phyloP scores from a whole-genome alignment of 30 jellyfish, hydroid and myxozoan genomes.

The Phacellophora camtschatica region DNA sequence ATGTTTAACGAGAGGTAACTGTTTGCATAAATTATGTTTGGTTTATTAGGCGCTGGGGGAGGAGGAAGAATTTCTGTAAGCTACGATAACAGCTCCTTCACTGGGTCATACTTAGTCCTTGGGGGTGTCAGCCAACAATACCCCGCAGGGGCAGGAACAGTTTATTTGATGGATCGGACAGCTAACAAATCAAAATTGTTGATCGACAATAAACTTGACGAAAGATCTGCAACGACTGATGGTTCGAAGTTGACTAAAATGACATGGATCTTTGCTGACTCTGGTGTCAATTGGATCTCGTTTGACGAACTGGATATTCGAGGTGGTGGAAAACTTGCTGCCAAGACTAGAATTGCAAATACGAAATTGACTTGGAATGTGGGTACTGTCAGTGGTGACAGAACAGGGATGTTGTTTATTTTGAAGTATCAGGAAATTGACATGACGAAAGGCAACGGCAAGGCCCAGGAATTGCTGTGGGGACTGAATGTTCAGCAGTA shows the following conservation, averaged over 20 bases:
- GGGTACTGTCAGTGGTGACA: slow-evolving; percentile 57
- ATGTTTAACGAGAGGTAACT: too few relatives aligned
- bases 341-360: slow-evolving; percentile 20
- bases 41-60: slow-evolving; percentile 57
- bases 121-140: slow-evolving; percentile 43
- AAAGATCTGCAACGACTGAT: slow-evolving; percentile 1
- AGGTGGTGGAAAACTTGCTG: slow-evolving; percentile 70
- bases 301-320: slow-evolving; percentile 55
- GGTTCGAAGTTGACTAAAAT: slow-evolving; percentile 35
- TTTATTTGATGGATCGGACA: slow-evolving; percentile 22
- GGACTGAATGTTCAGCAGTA: slow-evolving; percentile 50
- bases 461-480: slow-evolving; percentile 46
- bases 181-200: slow-evolving; percentile 34
- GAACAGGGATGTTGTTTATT: slow-evolving; percentile 63
- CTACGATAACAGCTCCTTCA: slow-evolving; percentile 36
- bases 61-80: slow-evolving; percentile 61
- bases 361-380: slow-evolving; percentile 47
- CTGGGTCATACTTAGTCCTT: slow-evolving; percentile 41
- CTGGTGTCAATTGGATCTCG: slow-evolving; percentile 6
- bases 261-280: slow-evolving; percentile 64
- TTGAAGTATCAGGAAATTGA: slow-evolving; percentile 50
- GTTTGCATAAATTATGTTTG: neutral
- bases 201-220: slow-evolving; percentile 37
- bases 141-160: slow-evolving; percentile 77
- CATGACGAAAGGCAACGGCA: slow-evolving; percentile 49